These are phyloP conservation scores for Ciconia stormi DNA, from an alignment of 2,113 vertebrate species.

Conservation along the genomic window DNA sequence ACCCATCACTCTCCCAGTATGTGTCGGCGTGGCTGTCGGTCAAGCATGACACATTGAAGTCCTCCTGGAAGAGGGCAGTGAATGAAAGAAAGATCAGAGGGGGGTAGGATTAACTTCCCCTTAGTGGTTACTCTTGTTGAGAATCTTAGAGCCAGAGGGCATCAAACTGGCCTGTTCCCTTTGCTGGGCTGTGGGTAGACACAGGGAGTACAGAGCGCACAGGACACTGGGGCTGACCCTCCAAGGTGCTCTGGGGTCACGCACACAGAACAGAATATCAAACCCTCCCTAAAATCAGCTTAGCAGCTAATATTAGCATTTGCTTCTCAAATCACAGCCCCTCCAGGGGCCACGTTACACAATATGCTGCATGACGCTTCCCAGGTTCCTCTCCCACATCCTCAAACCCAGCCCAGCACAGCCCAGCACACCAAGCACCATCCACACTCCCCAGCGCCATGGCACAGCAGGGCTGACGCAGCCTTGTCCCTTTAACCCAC, in stretches of 20 bases:
- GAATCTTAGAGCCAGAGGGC: neutral
- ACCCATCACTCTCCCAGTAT: conserved; percentile 97
- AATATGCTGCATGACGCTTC: neutral
- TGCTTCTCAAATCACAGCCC: neutral
- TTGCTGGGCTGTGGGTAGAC: neutral
- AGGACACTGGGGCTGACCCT: neutral
- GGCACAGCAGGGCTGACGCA: neutral
- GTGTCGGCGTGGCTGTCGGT: conserved; percentile 92
- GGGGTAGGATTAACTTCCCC: neutral
- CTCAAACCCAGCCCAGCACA: neutral
- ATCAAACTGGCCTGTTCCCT: neutral
- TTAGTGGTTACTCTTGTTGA: neutral
- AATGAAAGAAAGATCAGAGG: neutral
- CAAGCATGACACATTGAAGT: conserved; percentile 89
- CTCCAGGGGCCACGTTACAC: neutral
- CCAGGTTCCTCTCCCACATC: neutral
- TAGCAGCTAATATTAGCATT: neutral
- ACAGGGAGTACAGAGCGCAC: rapidly evolving
- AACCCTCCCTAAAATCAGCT: neutral
- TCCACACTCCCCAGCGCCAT: neutral
- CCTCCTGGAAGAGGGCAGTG: conserved; percentile 76
- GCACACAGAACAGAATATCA: neutral
- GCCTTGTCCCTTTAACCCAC: conserved; percentile 57
- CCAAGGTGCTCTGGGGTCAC: neutral
- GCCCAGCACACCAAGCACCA: neutral